Evolutionary conservation across 2,113 vertebrate genomes (phyloP).

Genomic region (Dromaius novaehollandiae): DNA sequence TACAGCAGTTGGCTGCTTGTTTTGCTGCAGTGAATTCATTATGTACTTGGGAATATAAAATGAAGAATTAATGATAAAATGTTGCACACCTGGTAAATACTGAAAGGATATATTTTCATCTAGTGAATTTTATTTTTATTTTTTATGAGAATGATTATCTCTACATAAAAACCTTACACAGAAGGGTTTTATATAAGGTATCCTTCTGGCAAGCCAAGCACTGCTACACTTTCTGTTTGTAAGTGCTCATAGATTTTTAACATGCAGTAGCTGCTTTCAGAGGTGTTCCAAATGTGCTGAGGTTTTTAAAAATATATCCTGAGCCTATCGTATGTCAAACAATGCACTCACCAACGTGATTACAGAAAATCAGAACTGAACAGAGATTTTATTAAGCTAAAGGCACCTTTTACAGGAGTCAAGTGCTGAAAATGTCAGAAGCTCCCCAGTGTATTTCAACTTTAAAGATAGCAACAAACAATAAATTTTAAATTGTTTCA

Average conservation of each 20-base stretch:
- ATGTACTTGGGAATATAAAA: neutral
- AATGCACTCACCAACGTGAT: slow-evolving; percentile 22
- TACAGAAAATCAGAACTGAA: slow-evolving; percentile 39
- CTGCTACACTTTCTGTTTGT: neutral
- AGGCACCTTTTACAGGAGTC: slow-evolving; percentile 33
- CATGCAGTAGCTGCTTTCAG: neutral
- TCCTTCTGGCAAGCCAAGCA: neutral
- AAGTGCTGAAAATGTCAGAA: slow-evolving; percentile 58
- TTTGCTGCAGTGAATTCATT: neutral
- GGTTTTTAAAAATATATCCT: neutral
- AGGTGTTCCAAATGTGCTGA: neutral
- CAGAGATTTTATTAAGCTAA: slow-evolving; percentile 42
- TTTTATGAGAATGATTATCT: slow-evolving; percentile 1
- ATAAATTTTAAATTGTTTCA: neutral
- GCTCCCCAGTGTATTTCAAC: neutral
- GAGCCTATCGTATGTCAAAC: slow-evolving; percentile 14
- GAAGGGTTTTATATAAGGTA: neutral
- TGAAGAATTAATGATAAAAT: neutral
- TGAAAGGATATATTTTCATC: neutral
- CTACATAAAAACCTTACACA: neutral
- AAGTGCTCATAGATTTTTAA: neutral
- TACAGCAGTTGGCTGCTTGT: neutral
- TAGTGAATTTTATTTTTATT: neutral
- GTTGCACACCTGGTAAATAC: neutral
- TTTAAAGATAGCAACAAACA: slow-evolving; percentile 30